Conservation (phyloP, 2,113 vertebrate genomes). For the Sebastes schlegelii region DNA sequence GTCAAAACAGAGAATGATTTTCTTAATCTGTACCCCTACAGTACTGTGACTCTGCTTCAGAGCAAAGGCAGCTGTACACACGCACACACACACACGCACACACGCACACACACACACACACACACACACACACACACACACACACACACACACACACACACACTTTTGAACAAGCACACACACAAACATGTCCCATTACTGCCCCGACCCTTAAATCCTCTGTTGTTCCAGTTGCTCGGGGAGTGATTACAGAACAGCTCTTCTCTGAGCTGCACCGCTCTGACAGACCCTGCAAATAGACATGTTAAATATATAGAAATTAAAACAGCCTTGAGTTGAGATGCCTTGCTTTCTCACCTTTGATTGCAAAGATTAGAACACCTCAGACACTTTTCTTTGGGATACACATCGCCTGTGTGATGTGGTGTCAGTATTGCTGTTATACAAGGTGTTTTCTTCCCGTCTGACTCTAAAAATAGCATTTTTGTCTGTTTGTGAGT, state of each 20-base stretch:
- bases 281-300: constrained; percentile 49
- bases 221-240: constrained; percentile 73
- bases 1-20: constrained; percentile 31
- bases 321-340: constrained; percentile 23
- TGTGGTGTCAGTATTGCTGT: neutral
- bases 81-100: constrained; percentile 27
- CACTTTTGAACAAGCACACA: neutral
- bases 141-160: constrained; percentile 32
- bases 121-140: constrained; percentile 23
- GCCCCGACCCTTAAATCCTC: constrained; percentile 72
- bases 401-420: neutral
- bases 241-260: constrained; percentile 64
- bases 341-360: constrained; percentile 29
- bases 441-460: constrained; percentile 11
- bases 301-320: constrained; percentile 56
- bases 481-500: neutral
- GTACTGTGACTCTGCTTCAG: constrained; percentile 14
- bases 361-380: neutral
- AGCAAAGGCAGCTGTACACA: constrained; percentile 39
- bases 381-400: constrained; percentile 1
- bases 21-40: constrained; percentile 25
- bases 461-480: constrained; percentile 19
- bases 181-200: constrained; percentile 40
- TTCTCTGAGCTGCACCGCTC: constrained; percentile 27
- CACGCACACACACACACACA: constrained; percentile 27